Evolutionary conservation across 2,888 invertebrate species (phyloP).

Genomic region (Andrena praecox): DNA sequence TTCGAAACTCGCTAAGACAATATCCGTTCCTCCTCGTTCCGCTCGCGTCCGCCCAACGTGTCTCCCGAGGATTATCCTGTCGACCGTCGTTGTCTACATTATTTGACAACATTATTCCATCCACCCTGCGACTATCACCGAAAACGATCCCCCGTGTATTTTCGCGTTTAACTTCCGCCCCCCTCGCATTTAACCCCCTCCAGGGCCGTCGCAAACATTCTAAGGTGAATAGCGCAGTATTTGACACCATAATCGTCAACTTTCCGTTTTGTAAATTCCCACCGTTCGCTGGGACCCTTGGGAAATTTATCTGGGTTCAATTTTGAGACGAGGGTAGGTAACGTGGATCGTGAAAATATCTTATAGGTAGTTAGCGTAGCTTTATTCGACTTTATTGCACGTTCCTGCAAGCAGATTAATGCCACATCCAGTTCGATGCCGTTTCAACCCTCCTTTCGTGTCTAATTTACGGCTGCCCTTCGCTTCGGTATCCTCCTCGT

Average conservation of each 20-base stretch:
- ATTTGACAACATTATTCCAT: slow-evolving; percentile 64
- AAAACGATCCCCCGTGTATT: slow-evolving; percentile 14
- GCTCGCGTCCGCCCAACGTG: slow-evolving; percentile 43
- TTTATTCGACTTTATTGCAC: slow-evolving; percentile 51
- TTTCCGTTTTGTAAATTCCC: too few species aligned
- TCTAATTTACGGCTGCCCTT: slow-evolving; percentile 50
- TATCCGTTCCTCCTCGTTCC: slow-evolving; percentile 64
- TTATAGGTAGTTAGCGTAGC: not conserved
- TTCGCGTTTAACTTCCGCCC: not conserved
- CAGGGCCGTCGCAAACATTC: too few species aligned
- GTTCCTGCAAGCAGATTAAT: slow-evolving; percentile 57
- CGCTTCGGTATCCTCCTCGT: slow-evolving; percentile 39
- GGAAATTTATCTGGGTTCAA: too few species aligned
- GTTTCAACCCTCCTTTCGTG: slow-evolving; percentile 40
- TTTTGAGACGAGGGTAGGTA: too few species aligned
- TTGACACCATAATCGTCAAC: too few species aligned
- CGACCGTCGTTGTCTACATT: slow-evolving; percentile 55
- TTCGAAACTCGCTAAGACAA: slow-evolving; percentile 73
- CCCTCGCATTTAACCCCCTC: not conserved
- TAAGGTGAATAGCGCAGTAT: too few species aligned
- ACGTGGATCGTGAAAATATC: too few species aligned
- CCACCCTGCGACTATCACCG: not conserved
- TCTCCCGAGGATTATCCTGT: slow-evolving; percentile 64
- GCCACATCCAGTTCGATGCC: slow-evolving; percentile 62
- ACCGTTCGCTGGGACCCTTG: too few species aligned